Evolutionary conservation across 2,797 vertebrate species (phyloP).

Genomic region (Etheostoma nigrum): DNA sequence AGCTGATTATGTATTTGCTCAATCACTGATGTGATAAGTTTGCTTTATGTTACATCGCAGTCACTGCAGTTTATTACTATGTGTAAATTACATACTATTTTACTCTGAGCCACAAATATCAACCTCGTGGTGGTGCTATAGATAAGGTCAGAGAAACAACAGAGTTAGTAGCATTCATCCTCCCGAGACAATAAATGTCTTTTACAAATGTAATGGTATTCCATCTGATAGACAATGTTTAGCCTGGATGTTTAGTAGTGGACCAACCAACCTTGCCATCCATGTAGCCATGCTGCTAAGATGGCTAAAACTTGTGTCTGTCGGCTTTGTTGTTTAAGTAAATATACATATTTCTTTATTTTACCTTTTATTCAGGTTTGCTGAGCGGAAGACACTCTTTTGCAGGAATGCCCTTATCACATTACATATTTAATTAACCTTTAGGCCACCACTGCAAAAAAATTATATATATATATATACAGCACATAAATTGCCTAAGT

Average conservation of each 20-base stretch:
- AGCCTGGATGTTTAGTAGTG: not conserved
- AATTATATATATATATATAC: too few species aligned
- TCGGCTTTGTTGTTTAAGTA: not conserved
- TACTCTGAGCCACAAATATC: not conserved
- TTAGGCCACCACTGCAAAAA: too few species aligned
- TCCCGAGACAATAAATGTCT: not conserved
- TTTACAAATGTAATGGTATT: not conserved
- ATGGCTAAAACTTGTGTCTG: not conserved
- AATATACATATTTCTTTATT: too few species aligned
- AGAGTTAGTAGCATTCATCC: not conserved
- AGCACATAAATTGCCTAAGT: not conserved
- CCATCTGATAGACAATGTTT: not conserved
- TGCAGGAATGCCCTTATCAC: too few species aligned
- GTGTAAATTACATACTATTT: not conserved
- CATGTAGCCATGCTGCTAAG: not conserved
- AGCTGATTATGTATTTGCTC: conserved; percentile 7
- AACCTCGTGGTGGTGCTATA: not conserved
- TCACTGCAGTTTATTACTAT: not conserved
- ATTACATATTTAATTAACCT: too few species aligned
- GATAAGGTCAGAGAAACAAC: not conserved
- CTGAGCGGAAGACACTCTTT: too few species aligned
- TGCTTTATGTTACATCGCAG: not conserved
- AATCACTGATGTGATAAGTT: not conserved
- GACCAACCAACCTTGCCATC: not conserved
- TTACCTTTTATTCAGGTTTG: too few species aligned